Evolutionary conservation across 2,113 vertebrate species (phyloP).

Genomic region (Cryptomyrus ogoouensis): DNA sequence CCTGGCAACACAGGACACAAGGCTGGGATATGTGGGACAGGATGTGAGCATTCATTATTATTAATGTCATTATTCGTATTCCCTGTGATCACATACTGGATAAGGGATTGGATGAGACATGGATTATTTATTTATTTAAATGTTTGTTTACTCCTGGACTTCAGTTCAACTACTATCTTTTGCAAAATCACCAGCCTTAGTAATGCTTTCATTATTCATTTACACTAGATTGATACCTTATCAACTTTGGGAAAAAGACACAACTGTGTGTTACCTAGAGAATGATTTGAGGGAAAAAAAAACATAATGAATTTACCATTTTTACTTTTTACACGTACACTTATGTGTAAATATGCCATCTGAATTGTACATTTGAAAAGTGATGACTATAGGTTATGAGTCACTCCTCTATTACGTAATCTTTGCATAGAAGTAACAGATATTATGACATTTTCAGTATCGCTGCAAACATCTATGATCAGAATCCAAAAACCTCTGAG

Average conservation of each 20-base stretch:
- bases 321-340: not conserved
- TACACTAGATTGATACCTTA: not conserved
- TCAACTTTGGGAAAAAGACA: not conserved
- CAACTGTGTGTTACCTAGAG: not conserved
- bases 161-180: not conserved
- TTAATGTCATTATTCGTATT: not conserved
- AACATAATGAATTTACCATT: not conserved
- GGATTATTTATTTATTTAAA: not conserved
- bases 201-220: not conserved
- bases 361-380: not conserved
- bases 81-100: not conserved
- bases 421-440: not conserved
- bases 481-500: not conserved
- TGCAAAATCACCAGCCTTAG: not conserved
- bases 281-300: not conserved
- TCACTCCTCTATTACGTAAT: not conserved
- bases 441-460: not conserved
- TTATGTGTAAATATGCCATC: not conserved
- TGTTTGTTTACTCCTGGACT: not conserved
- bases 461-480: not conserved
- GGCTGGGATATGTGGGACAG: not conserved
- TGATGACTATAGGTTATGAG: not conserved
- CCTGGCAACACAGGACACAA: not conserved
- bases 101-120: not conserved
- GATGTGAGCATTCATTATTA: not conserved